phyloP scores from a whole-genome alignment of 1,140 invertebrate species.

The Brachionus asplanchnoidis region DNA sequence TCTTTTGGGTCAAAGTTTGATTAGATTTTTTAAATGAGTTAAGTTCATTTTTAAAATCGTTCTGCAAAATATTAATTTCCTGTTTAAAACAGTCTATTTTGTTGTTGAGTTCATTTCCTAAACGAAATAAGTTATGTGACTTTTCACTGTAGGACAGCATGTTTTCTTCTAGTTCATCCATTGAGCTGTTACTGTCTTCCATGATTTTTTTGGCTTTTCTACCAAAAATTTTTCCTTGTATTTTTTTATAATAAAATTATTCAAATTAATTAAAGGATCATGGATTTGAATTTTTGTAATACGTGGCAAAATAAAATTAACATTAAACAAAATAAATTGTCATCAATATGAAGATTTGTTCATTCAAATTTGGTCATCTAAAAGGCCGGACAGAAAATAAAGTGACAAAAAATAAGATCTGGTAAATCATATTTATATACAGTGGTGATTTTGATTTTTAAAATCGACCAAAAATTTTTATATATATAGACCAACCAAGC shows the following conservation, averaged over 20 bases:
- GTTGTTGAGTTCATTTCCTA: conserved; percentile 9
- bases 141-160: neutral
- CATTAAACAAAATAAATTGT: neutral
- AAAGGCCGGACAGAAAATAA: too few relatives aligned
- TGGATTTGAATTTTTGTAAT: neutral
- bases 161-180: neutral
- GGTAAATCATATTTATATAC: too few relatives aligned
- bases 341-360: neutral
- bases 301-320: neutral
- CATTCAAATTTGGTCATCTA: too few relatives aligned
- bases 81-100: neutral
- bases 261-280: too few relatives aligned
- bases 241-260: neutral
- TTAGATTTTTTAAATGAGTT: neutral
- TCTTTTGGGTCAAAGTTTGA: neutral
- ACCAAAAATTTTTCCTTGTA: neutral
- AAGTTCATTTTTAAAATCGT: neutral
- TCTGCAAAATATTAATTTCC: neutral
- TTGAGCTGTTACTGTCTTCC: neutral
- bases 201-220: neutral
- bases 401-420: too few relatives aligned
- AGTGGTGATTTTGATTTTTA: too few relatives aligned
- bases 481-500: too few relatives aligned
- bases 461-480: too few relatives aligned
- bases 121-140: neutral